Base-by-base conservation (phyloP, 2,113 vertebrate species). In the Monopterus albus region DNA sequence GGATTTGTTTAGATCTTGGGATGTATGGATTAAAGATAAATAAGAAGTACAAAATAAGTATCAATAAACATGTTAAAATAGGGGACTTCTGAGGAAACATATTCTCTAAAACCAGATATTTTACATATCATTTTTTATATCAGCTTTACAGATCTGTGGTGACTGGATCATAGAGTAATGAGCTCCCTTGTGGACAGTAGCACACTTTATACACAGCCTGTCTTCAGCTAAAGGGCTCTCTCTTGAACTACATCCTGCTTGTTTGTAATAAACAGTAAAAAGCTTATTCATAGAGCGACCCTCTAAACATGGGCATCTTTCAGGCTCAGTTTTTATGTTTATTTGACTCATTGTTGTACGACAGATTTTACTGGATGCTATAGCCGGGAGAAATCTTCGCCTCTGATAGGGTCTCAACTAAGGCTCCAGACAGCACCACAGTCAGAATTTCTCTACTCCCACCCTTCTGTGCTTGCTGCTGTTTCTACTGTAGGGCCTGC, bases 401-500 rank as follows among this genome's bases (percentile, higher is more conserved):
- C 72, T 88, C 66, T 83, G 75, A 59, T 59, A 66, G 64, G 75
- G 86, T 85, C 83, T 72, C 77, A 81, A 89, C 84, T 83, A 65
- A 87, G 72, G 75, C 46, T 88, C 79, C 81, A 87, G 85, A 89
- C 84, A 87, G 64, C 50, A 77, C 72, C 83, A 84, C 79, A 82
- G 75, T 87, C 81, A 86, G 70, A 89, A 68, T 78, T 78, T 78
- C 50, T 87, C 26, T 79, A 86, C 90, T 87, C 89, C 90, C 86
- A 90, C 86, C 89, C 86, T 78, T 79, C 45, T 73, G 31, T 55
- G 47, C 77, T 75, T 62, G 75, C 81, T 91, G 78, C 75, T 59
- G 58, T 79, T 83, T 80, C 51, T 78, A 52, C 74, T 83, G 67
- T 33, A 52, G 62, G 28, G 49, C 68, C 51, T 89, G 87, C 86